Percentiles rank a stretch among this genome's conserved stretches.
phyloP scores from a whole-genome alignment of 92 coral and sea anemone genomes.

The Zoanthus solanderi region DNA sequence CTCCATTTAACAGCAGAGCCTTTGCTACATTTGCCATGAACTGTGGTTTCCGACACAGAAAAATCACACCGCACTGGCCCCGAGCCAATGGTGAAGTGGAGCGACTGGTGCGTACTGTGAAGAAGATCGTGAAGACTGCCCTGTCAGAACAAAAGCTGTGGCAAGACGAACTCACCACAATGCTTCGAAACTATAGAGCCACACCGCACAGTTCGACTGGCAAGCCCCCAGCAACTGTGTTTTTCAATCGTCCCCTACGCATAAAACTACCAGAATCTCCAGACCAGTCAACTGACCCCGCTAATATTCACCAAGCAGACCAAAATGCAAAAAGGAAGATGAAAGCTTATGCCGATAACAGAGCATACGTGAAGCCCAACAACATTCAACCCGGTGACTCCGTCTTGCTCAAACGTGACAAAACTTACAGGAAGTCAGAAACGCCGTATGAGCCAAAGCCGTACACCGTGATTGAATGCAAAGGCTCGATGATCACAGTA shows the following conservation, averaged over 20 bases:
- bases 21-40: conserved; percentile 21
- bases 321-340: conserved; percentile 57
- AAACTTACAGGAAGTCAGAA: conserved; percentile 41
- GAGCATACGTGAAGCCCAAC: conserved; percentile 59
- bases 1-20: not conserved
- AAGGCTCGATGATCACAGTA: conserved; percentile 73
- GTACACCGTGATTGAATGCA: conserved; percentile 53
- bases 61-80: conserved; percentile 31
- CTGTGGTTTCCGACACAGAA: conserved; percentile 30
- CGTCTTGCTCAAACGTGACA: conserved; percentile 62
- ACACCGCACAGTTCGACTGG: not conserved
- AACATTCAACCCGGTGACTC: conserved; percentile 52
- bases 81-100: conserved; percentile 34
- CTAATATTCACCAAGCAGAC: conserved; percentile 43
- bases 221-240: conserved; percentile 8
- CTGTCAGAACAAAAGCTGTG: not conserved
- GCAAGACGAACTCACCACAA: conserved; percentile 6
- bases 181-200: conserved; percentile 20
- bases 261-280: not conserved
- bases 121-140: conserved; percentile 38
- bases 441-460: conserved; percentile 67
- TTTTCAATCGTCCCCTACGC: not conserved
- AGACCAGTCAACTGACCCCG: not conserved
- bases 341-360: conserved; percentile 71
- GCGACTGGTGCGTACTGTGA: conserved; percentile 16